Evolutionary conservation across 92 coral and sea anemone species (phyloP).

Genomic region (Phenganax subtilis): DNA sequence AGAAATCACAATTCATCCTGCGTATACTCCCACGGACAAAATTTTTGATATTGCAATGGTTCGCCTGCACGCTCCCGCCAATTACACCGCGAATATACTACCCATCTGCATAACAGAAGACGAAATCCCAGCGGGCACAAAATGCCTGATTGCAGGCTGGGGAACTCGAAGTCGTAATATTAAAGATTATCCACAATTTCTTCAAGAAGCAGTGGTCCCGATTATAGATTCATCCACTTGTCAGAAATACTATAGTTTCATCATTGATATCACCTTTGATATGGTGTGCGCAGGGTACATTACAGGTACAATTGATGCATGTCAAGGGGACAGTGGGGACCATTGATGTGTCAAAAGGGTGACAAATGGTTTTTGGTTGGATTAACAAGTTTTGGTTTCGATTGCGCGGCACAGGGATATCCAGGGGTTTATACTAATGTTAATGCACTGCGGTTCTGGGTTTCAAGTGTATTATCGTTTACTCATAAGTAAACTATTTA

Average conservation of each 20-base stretch:
- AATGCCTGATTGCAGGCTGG: conserved; percentile 86
- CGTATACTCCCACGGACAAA: conserved; percentile 41
- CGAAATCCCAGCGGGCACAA: conserved; percentile 59
- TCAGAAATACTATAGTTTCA: conserved; percentile 40
- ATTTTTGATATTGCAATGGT: conserved; percentile 78
- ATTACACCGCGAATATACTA: conserved; percentile 52
- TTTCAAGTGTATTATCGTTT: not conserved
- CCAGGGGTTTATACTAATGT: conserved; percentile 84
- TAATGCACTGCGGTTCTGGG: conserved; percentile 41
- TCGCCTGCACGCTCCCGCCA: conserved; percentile 56
- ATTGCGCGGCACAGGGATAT: conserved; percentile 72
- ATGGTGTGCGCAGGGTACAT: conserved; percentile 95
- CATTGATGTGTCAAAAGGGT: conserved; percentile 63
- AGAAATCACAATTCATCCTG: conserved; percentile 51
- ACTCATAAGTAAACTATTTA: too few relatives aligned
- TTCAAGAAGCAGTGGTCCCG: conserved; percentile 76
- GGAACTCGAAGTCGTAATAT: conserved; percentile 46
- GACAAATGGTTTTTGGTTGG: conserved; percentile 86
- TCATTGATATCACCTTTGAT: conserved; percentile 47
- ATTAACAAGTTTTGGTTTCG: conserved; percentile 75
- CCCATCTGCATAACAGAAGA: conserved; percentile 76
- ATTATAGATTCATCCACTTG: conserved; percentile 52
- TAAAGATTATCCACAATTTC: conserved; percentile 53
- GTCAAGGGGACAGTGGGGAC: conserved; percentile 99
- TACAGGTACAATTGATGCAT: conserved; percentile 62